Conservation (phyloP, 2,113 vertebrate genomes). For the Festucalex cinctus region DNA sequence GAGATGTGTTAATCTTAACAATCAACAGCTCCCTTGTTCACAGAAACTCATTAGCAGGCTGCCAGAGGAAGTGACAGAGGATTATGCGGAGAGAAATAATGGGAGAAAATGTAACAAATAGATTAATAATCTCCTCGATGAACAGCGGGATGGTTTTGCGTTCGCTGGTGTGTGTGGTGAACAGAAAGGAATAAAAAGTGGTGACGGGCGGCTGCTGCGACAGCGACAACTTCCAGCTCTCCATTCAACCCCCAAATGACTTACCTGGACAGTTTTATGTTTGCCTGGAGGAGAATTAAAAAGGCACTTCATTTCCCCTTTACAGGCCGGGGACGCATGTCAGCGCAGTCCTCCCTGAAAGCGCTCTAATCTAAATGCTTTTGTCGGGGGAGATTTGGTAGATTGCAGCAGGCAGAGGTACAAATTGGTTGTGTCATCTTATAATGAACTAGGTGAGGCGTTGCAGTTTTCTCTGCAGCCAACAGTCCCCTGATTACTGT, state of each 20-base stretch:
- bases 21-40: conserved; percentile 81
- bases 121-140: conserved; percentile 69
- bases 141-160: conserved; percentile 39
- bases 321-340: conserved; percentile 69
- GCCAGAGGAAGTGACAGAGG: conserved; percentile 82
- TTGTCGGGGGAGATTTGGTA: conserved; percentile 80
- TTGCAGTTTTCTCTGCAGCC: conserved; percentile 72
- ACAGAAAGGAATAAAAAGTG: conserved; percentile 4
- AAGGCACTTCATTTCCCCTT: conserved; percentile 72
- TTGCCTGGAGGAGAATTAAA: conserved; percentile 79
- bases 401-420: conserved; percentile 74
- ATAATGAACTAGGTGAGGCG: conserved; percentile 78
- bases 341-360: conserved; percentile 66
- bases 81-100: conserved; percentile 83
- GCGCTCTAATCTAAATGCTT: conserved; percentile 78
- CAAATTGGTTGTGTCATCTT: conserved; percentile 82
- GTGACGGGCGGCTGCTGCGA: conserved; percentile 12
- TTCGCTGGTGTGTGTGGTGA: conserved; percentile 24
- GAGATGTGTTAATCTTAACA: conserved; percentile 76
- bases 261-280: conserved; percentile 79
- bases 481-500: conserved; percentile 72
- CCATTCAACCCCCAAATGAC: conserved; percentile 72
- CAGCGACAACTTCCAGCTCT: conserved; percentile 51
- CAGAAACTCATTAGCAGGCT: conserved; percentile 85
- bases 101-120: conserved; percentile 77